Base-by-base conservation (phyloP, 2,888 invertebrate species). In the Cabera pusaria region DNA sequence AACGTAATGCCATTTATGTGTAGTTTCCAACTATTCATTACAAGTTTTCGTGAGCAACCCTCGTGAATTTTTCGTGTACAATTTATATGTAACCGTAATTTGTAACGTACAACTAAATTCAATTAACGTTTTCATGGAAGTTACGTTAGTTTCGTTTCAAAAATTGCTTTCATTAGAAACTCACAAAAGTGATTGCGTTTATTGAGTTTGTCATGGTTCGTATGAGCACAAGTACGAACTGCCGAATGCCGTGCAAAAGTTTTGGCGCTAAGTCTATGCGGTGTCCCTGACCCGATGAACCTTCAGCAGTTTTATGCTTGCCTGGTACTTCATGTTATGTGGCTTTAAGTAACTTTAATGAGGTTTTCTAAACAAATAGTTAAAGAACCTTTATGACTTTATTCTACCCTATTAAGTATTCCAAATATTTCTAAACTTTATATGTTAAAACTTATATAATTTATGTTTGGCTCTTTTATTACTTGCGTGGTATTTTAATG, bases 251-350 rank as follows among this genome's bases (percentile, higher is more conserved):
- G 32, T 25, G 32, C 23, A 53, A 59, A 54, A 59, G 56, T 61
- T 70, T 68, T 72, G 66, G 67, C 59, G 57, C 52, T 55, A 53
- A 46, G 59, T 52, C 56, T 58, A 64, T 69, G 73, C 73, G 52
- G 68, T 65, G 72, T 66, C 76, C 75, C 53, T 75, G 76, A 73
- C 76, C 73, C 39, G 57, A 46, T 49, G 56, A 33, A 51, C 40
- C 63, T 63, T 63, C 64, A 63, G 36, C 43, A 27, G 41, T 52
- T 57, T 57, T 46, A 65, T 64, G 58, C 34, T 37, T 26, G 39
- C 53, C 59, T 62, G 48, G 62, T 58, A 59, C 48, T 57, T 47
- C 26, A 54, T 39, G 38, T 48, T 26, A 54, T 39, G 38, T 47
- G 40, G 52, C 46, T 49, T 44, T 44, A 41, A 24, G 39, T 31